These are phyloP conservation scores for Sebastes itinus DNA, from an alignment of 2,797 vertebrate species.

Conservation along the genomic window DNA sequence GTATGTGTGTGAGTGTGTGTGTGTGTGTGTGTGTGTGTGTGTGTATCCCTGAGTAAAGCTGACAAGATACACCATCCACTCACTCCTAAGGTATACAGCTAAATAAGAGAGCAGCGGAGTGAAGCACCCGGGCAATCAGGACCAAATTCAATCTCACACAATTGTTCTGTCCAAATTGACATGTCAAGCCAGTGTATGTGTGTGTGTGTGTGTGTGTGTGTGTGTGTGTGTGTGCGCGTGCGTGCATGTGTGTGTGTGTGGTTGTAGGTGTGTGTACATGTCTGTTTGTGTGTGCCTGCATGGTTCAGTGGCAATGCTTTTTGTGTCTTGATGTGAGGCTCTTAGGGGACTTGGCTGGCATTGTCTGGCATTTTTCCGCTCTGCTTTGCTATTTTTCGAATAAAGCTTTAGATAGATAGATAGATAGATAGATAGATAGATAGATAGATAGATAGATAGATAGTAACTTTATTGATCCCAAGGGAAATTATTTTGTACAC, in stretches of 20 bases:
- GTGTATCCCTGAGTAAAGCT: slow-evolving; percentile 18
- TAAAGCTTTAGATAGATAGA: background rate
- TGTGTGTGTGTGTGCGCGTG: background rate
- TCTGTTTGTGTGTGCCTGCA: slow-evolving; percentile 2
- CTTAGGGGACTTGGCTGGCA: background rate
- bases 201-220: background rate
- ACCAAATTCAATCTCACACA: slow-evolving; percentile 50
- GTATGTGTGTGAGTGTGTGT: background rate
- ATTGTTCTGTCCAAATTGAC: slow-evolving; percentile 44
- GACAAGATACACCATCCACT: slow-evolving; percentile 10
- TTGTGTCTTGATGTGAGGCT: slow-evolving; percentile 5
- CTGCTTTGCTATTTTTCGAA: background rate
- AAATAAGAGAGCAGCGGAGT: slow-evolving; percentile 43
- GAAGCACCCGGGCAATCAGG: slow-evolving; percentile 52
- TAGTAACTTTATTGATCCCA: no score
- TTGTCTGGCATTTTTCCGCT: background rate
- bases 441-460: no score
- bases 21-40: background rate
- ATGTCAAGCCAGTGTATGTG: slow-evolving; percentile 7
- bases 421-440: no score
- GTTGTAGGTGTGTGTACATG: slow-evolving; percentile 4
- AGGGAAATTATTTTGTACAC: background rate
- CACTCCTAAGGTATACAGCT: background rate
- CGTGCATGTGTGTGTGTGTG: background rate
- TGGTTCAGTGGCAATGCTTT: slow-evolving; percentile 1